Conservation (phyloP, 1,140 invertebrate species). For the Oncopeltus fasciatus region DNA sequence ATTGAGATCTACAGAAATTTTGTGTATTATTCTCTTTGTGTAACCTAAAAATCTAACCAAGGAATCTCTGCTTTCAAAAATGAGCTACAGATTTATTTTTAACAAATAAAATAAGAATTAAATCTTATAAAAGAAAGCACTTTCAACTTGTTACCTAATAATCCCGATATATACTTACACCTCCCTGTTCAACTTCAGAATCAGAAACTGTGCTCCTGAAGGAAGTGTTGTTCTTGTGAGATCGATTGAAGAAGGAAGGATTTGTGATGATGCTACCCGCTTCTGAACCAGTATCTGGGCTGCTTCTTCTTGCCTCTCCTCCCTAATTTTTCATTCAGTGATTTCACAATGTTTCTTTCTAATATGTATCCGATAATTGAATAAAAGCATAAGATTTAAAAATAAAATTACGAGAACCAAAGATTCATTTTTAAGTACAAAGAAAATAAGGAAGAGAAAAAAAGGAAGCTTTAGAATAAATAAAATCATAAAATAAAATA, state of each 20-base stretch:
- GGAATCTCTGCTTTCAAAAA: no score
- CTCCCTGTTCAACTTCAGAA: constrained; percentile 77
- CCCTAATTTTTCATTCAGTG: neutral
- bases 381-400: no score
- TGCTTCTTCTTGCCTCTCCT: constrained; percentile 26
- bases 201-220: constrained; percentile 82
- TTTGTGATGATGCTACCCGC: constrained; percentile 70
- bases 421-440: no score
- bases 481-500: neutral
- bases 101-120: constrained; percentile 7
- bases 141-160: neutral
- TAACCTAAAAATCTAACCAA: no score
- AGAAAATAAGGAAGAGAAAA: constrained; percentile 13
- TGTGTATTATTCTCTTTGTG: no score
- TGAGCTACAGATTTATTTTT: no score
- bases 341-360: constrained; percentile 11
- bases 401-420: no score
- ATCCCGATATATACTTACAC: constrained; percentile 45
- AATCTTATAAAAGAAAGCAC: no score
- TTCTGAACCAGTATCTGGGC: constrained; percentile 42
- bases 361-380: neutral
- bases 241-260: constrained; percentile 40
- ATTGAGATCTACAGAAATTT: no score
- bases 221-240: constrained; percentile 38
- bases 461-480: constrained; percentile 8